These are phyloP conservation scores for Hylyphantes graminicola DNA, from an alignment of 1,140 invertebrate species.

Conservation along the genomic window DNA sequence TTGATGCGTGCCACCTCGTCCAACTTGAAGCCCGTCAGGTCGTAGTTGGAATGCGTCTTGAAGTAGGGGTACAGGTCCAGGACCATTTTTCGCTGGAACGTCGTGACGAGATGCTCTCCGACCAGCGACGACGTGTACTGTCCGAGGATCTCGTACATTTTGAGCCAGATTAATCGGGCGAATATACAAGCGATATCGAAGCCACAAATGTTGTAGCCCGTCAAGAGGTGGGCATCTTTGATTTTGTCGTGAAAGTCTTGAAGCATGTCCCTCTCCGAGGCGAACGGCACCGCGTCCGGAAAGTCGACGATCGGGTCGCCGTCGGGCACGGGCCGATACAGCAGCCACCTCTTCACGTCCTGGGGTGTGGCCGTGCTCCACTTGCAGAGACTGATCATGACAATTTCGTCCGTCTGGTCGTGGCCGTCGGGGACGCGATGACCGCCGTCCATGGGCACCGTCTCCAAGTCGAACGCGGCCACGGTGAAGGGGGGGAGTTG, in stretches of 20 bases:
- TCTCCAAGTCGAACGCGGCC: conserved; percentile 26
- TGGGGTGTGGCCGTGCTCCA: not conserved
- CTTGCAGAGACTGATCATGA: conserved; percentile 17
- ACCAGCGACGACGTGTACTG: not conserved
- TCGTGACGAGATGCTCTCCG: not conserved
- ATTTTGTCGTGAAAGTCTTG: not conserved
- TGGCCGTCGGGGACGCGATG: not conserved
- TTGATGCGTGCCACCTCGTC: conserved; percentile 39
- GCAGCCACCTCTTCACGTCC: not conserved
- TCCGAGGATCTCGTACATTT: not conserved
- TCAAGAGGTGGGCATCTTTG: not conserved
- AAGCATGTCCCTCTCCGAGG: not conserved
- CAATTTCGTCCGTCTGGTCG: conserved; percentile 6
- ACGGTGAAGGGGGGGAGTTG: not conserved
- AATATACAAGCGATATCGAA: conserved; percentile 27
- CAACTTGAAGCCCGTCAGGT: conserved; percentile 26
- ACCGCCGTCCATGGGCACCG: not conserved
- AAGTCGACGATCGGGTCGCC: not conserved
- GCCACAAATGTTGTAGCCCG: conserved; percentile 25
- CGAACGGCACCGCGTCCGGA: not conserved
- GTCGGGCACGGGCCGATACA: not conserved
- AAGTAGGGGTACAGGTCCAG: conserved; percentile 36
- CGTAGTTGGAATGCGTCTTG: conserved; percentile 17
- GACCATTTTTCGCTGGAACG: conserved; percentile 21
- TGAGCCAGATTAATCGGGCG: not conserved